Conservation (phyloP, 2,113 vertebrate genomes). For the Oriolus oriolus region DNA sequence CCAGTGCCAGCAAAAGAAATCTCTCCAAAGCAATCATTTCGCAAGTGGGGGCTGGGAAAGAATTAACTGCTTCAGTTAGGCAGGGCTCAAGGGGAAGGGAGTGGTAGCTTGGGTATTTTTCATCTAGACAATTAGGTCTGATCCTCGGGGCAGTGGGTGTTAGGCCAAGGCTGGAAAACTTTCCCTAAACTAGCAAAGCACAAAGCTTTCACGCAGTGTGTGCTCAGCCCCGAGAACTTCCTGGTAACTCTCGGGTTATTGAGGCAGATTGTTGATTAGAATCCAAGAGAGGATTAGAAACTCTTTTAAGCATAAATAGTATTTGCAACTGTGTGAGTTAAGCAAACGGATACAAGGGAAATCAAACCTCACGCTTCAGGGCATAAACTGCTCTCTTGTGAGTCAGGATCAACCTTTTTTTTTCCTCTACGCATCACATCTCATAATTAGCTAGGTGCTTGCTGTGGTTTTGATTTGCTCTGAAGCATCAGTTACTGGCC, state of each 20-base stretch:
- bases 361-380: slow-evolving; percentile 51
- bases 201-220: not conserved
- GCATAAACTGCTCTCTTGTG: slow-evolving; percentile 64
- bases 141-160: slow-evolving; percentile 18
- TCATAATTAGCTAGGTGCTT: slow-evolving; percentile 49
- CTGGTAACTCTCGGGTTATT: slow-evolving; percentile 51
- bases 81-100: slow-evolving; percentile 34
- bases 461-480: slow-evolving; percentile 53
- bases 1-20: not conserved
- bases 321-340: slow-evolving; percentile 60
- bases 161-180: slow-evolving; percentile 40
- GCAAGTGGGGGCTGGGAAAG: not conserved
- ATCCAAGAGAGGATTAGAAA: slow-evolving; percentile 65
- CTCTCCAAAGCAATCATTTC: not conserved
- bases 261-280: slow-evolving; percentile 60
- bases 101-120: slow-evolving; percentile 25
- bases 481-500: slow-evolving; percentile 23
- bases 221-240: slow-evolving; percentile 41
- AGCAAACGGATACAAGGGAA: slow-evolving; percentile 61
- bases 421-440: not conserved
- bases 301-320: slow-evolving; percentile 56
- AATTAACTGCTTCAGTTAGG: not conserved
- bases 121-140: slow-evolving; percentile 29
- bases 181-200: slow-evolving; percentile 23
- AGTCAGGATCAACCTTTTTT: slow-evolving; percentile 51